Evolutionary conservation across 2,888 invertebrate genomes (phyloP), one percentile per base, ranked within the genome.

Genomic region (Augochlorella aurata): DNA sequence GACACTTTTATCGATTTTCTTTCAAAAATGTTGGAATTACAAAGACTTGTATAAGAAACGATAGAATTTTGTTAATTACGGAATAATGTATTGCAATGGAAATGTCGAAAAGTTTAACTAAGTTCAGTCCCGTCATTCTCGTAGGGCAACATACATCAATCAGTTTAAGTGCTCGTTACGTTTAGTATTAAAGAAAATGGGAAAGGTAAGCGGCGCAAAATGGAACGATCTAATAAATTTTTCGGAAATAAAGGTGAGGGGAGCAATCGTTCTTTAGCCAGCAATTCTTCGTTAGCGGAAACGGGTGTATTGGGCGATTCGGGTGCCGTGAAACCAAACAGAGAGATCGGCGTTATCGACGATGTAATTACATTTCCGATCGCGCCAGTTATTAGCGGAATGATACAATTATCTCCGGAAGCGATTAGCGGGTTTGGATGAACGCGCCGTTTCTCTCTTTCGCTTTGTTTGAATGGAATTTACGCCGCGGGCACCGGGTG

Each of bases 341-440:
- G 67, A 29, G 69, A 66, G 52, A 58, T 54, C 47, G 52, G 50
- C 69, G 83, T 77, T 88, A 87, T 85, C 85, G 87, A 73, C 76
- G 84, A 82, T 85, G 84, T 83, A 87, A 88, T 89, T 89, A 88
- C 68, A 83, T 84, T 81, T 52, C 75, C 83, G 83, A 82, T 77
- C 79, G 79, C 61, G 68, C 74, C 83, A 77, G 81, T 84, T 79
- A 77, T 84, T 83, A 87, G 74, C 79, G 74, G 69, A 71, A 81
- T 81, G 81, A 83, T 83, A 82, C 81, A 79, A 87, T 85, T 85
- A 87, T 75, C 75, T 68, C 50, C 69, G 71, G 66, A 66, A 82
- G 79, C 79, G 80, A 85, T 86, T 81, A 76, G 74, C 50, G 63
- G 67, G n/a, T 61, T 58, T 38, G 9, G n/a, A 63, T 63, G 63